A percentile compares a stretch with the other conserved stretches of the same genome.
phyloP scores from a whole-genome alignment of 1,140 invertebrate species.

The Asbolus verrucosus region DNA sequence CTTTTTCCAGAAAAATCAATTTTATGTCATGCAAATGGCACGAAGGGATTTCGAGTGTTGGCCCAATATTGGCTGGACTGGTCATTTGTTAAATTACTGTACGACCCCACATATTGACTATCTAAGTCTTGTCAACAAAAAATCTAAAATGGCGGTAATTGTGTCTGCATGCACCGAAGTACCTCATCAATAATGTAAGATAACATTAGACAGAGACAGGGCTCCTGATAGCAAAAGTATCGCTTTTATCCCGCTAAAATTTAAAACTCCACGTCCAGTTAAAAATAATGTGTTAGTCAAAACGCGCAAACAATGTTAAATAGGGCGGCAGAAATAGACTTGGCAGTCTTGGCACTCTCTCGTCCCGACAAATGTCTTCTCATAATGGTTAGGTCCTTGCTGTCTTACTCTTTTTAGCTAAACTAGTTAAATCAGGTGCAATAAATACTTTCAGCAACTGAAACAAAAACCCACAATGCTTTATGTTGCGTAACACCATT shows the following conservation, averaged over 20 bases:
- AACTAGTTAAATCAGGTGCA: conserved; percentile 3
- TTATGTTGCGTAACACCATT: conserved; percentile 24
- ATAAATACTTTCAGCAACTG: conserved; percentile 5
- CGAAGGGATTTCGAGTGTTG: conserved; percentile 27
- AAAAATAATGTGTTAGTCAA: conserved; percentile 61
- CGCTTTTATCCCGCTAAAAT: conserved; percentile 13
- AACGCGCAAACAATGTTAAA: conserved; percentile 61
- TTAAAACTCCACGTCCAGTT: conserved; percentile 46
- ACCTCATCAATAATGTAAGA: conserved; percentile 54
- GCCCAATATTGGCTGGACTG: conserved; percentile 19
- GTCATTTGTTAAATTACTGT: conserved; percentile 41
- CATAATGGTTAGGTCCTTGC: conserved; percentile 31
- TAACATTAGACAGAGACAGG: conserved; percentile 33
- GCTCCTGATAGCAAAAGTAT: neutral
- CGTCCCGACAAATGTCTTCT: conserved; percentile 37
- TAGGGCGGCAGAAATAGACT: conserved; percentile 61
- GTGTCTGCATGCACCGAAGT: conserved; percentile 51
- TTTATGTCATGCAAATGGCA: conserved; percentile 39
- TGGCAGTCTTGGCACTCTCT: conserved; percentile 61
- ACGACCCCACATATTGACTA: conserved; percentile 43
- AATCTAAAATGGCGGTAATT: conserved; percentile 54
- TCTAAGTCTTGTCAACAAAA: conserved; percentile 47
- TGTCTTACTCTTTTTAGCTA: conserved; percentile 22
- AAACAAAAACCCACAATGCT: conserved; percentile 36
- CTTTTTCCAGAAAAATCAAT: conserved; percentile 42